Base-by-base conservation (phyloP, 2,797 vertebrate species). In the Crax fasciolata region DNA sequence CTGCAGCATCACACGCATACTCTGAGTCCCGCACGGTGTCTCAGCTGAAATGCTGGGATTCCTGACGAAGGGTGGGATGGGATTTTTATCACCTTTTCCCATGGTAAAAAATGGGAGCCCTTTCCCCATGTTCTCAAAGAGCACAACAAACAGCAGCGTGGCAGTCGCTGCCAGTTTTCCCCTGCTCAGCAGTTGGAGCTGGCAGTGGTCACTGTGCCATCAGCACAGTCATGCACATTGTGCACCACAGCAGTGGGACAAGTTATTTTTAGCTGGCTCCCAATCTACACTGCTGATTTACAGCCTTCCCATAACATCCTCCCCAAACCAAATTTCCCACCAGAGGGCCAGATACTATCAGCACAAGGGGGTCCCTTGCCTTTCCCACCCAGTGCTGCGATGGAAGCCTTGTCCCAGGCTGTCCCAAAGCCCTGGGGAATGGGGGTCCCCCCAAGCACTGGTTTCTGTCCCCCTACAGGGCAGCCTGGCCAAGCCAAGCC, bases 251-350 rank as follows among this genome's bases (percentile, higher is more conserved):
- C 82, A 87, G 71, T 8, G 23, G 78, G 74, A 87, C 2, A 13
- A 90, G 77, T 74, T 96, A 97, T 95, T 96, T 97, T 97, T 94
- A 97, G 83, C 85, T 30, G 27, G 25, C 25, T 92, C 68, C 43
- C 76, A 71, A 63, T 58, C 41, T 89, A 95, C 39, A 87, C 13
- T 84, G 73, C 88, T 96, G 95, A 97, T 97, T 95, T 90, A 96
- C 88, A 63, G 57, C 75, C 55, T 84, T 89, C 78, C 94, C 72
- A 67, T 78, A 81, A 94, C 74, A 93, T 91, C 73, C 73, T 94
- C 55, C 58, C 87, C 61, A 49, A 90, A 94, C 54, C 43, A 81
- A 57, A 82, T 59, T 43, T 15, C 51, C 51, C n/a, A 44, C 28
- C 14, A 67, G 80, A 61, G 71, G 65, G 66, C 48, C n/a, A 30